Conservation (phyloP, 2,888 invertebrate species). For the Callimorpha dominula region DNA sequence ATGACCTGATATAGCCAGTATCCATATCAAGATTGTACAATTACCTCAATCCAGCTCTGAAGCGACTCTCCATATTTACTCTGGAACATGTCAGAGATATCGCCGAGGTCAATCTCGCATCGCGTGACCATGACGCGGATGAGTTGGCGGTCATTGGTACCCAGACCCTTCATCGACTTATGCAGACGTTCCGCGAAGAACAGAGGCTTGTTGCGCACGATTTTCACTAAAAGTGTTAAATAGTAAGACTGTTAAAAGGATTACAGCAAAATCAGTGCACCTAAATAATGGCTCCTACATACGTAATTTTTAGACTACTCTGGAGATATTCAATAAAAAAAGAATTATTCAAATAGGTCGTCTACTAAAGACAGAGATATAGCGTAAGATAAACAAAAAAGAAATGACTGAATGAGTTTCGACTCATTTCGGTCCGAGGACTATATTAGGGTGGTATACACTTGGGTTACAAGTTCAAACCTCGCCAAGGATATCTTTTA, state of each 20-base stretch:
- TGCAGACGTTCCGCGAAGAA: conserved; percentile 96
- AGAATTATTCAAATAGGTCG: too few species aligned
- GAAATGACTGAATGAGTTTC: neutral
- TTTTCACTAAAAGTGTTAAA: conserved; percentile 86
- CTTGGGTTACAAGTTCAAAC: too few species aligned
- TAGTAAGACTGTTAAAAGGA: neutral
- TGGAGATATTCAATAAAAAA: too few species aligned
- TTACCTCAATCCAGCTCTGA: conserved; percentile 92
- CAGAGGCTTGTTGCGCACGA: conserved; percentile 91
- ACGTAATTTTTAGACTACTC: neutral
- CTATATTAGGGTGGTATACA: too few species aligned
- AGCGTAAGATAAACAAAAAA: neutral
- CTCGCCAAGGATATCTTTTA: neutral
- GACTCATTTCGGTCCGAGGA: too few species aligned
- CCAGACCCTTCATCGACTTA: conserved; percentile 95
- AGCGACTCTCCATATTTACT: conserved; percentile 91
- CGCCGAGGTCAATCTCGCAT: conserved; percentile 94
- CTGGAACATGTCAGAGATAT: conserved; percentile 93
- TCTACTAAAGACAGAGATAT: too few species aligned
- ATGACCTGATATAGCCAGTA: too few species aligned
- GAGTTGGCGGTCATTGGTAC: conserved; percentile 94
- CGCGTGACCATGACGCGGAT: conserved; percentile 95
- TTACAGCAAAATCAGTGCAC: neutral
- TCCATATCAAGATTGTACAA: neutral
- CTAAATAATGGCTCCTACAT: neutral